Evolutionary conservation across 2,888 invertebrate species (phyloP).

Genomic region (Helobdella robusta): DNA sequence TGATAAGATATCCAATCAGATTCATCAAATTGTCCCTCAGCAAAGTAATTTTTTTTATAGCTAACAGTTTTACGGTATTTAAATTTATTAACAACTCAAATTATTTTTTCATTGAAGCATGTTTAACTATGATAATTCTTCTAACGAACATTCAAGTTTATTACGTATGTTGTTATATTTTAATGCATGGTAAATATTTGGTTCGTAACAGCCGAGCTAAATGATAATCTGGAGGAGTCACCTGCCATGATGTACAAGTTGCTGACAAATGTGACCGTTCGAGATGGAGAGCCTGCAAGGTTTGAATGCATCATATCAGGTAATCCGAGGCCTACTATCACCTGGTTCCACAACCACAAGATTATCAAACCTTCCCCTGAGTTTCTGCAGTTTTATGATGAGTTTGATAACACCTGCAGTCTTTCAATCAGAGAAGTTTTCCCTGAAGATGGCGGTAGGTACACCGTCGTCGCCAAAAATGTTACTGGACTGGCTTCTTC

Average conservation of each 20-base stretch:
- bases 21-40: constrained; percentile 29
- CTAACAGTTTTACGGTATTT: background rate
- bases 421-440: constrained; percentile 60
- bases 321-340: constrained; percentile 53
- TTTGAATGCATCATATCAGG: constrained; percentile 46
- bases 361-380: constrained; percentile 57
- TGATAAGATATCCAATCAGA: constrained; percentile 26
- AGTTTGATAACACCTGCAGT: constrained; percentile 44
- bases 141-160: background rate
- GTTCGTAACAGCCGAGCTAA: constrained; percentile 24
- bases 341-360: constrained; percentile 72
- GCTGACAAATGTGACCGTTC: constrained; percentile 37
- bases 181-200: background rate
- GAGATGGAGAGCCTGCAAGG: constrained; percentile 41
- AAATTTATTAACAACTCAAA: background rate
- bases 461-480: constrained; percentile 67
- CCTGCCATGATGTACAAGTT: constrained; percentile 40
- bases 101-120: background rate
- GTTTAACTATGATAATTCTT: background rate
- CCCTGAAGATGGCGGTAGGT: constrained; percentile 66
- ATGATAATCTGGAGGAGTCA: constrained; percentile 20
- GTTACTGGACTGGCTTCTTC: constrained; percentile 66
- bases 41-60: constrained; percentile 31
- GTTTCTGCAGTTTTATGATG: constrained; percentile 53
- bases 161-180: background rate